These are phyloP conservation scores for Apamea monoglypha DNA, from an alignment of 2,888 invertebrate genomes.

Conservation along the genomic window DNA sequence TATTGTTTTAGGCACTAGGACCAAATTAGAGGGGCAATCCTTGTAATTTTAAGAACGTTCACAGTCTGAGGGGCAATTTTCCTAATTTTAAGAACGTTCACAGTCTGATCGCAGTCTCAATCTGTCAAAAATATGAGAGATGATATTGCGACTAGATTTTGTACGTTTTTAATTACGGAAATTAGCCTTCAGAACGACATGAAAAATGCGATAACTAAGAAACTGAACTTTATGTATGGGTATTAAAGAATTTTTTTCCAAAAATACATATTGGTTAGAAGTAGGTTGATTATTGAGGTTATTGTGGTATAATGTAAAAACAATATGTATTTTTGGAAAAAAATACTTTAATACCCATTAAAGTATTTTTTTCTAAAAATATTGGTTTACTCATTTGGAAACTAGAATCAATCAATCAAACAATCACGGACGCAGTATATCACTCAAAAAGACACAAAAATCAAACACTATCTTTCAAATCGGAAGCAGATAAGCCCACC, in stretches of 20 bases:
- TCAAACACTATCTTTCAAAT: conserved; percentile 28
- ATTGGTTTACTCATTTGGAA: neutral
- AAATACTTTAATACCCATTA: too few relatives aligned
- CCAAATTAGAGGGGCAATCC: neutral
- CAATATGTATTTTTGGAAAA: too few relatives aligned
- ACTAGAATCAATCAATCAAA: too few relatives aligned
- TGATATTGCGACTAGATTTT: neutral
- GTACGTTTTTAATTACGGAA: neutral
- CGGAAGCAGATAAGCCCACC: conserved; percentile 47
- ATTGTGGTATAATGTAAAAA: too few relatives aligned
- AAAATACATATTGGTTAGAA: too few relatives aligned
- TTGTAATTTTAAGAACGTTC: neutral
- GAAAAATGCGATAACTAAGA: neutral
- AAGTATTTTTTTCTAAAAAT: neutral
- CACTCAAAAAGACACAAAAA: conserved; percentile 16
- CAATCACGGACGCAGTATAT: neutral
- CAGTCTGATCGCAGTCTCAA: neutral
- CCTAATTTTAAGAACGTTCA: neutral
- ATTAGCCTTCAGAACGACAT: neutral
- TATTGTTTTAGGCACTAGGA: neutral
- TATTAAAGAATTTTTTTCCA: neutral
- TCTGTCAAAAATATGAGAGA: neutral
- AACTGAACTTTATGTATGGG: neutral
- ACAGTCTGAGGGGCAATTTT: neutral
- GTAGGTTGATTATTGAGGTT: too few relatives aligned